Percentiles rank a stretch among this genome's conserved stretches.
phyloP scores from a whole-genome alignment of 2,113 vertebrate species.

The Centropristis striata region DNA sequence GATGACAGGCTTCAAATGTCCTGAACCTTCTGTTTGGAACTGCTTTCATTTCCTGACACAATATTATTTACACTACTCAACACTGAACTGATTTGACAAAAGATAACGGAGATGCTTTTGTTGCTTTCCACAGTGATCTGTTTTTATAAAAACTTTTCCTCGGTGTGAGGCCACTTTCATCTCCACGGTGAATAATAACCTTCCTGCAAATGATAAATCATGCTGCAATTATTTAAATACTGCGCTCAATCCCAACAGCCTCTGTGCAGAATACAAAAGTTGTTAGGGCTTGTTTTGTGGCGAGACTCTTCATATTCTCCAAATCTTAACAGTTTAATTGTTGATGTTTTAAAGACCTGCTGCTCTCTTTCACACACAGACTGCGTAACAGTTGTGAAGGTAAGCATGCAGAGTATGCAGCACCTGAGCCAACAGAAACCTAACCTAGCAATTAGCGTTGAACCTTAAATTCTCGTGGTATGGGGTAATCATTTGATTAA shows the following conservation, averaged over 20 bases:
- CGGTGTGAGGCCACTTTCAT: slow-evolving; percentile 47
- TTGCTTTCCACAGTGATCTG: slow-evolving; percentile 12
- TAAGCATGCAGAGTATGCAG: slow-evolving; percentile 76
- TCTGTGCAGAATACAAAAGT: slow-evolving; percentile 45
- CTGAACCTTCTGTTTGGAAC: slow-evolving; percentile 8
- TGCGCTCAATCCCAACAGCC: slow-evolving; percentile 56
- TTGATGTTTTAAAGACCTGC: slow-evolving; percentile 72
- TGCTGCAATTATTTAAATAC: slow-evolving; percentile 52
- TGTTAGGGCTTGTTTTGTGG: slow-evolving; percentile 72
- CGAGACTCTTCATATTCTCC: slow-evolving; percentile 48
- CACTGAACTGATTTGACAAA: slow-evolving; percentile 22
- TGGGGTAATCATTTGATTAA: slow-evolving; percentile 83
- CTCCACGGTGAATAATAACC: slow-evolving; percentile 40
- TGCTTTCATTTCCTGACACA: slow-evolving; percentile 11
- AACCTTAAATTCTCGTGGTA: slow-evolving; percentile 78
- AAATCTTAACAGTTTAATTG: slow-evolving; percentile 72
- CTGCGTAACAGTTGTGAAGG: slow-evolving; percentile 62
- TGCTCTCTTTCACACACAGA: slow-evolving; percentile 64
- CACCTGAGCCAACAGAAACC: slow-evolving; percentile 82
- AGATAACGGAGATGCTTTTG: slow-evolving; percentile 5
- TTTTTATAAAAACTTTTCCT: slow-evolving; percentile 32
- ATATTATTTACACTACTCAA: slow-evolving; percentile 42
- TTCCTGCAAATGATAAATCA: slow-evolving; percentile 61
- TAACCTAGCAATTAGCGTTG: slow-evolving; percentile 80
- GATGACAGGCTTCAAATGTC: neutral